Evolutionary conservation across 92 coral and sea anemone species (phyloP).

Genomic region (Virgularia gustaviana): DNA sequence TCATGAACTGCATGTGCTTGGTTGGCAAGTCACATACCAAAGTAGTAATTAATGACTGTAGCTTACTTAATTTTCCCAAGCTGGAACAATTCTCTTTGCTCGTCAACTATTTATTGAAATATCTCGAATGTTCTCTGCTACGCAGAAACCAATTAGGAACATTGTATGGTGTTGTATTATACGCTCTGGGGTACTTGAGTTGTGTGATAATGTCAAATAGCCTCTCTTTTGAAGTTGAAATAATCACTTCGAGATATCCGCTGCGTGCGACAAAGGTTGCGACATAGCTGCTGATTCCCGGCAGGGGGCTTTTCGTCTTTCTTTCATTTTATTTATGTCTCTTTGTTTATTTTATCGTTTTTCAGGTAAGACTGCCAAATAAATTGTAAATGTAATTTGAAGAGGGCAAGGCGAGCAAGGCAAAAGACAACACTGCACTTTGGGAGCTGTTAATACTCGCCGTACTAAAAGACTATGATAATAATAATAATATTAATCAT

Average conservation of each 20-base stretch:
- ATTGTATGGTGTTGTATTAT: too few species aligned
- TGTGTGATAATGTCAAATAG: neutral
- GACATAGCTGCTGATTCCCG: neutral
- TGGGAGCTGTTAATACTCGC: neutral
- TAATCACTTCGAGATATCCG: conserved; percentile 5
- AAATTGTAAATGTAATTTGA: neutral
- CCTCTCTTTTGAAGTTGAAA: conserved; percentile 16
- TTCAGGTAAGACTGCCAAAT: neutral
- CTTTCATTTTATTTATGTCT: neutral
- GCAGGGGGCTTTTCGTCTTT: neutral
- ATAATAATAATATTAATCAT: neutral
- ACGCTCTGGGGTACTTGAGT: too few species aligned
- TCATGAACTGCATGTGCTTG: too few species aligned
- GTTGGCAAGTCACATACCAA: too few species aligned
- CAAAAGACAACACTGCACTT: neutral
- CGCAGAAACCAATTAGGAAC: too few species aligned
- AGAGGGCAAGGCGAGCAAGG: neutral
- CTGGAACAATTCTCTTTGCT: too few species aligned
- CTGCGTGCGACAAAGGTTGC: neutral
- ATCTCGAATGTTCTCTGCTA: too few species aligned
- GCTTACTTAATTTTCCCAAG: too few species aligned
- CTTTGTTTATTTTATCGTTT: neutral
- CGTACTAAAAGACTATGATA: neutral
- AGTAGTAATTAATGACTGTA: too few species aligned
- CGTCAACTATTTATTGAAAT: too few species aligned